Conservation (phyloP, 2,113 vertebrate genomes). For the Colinus virginianus region DNA sequence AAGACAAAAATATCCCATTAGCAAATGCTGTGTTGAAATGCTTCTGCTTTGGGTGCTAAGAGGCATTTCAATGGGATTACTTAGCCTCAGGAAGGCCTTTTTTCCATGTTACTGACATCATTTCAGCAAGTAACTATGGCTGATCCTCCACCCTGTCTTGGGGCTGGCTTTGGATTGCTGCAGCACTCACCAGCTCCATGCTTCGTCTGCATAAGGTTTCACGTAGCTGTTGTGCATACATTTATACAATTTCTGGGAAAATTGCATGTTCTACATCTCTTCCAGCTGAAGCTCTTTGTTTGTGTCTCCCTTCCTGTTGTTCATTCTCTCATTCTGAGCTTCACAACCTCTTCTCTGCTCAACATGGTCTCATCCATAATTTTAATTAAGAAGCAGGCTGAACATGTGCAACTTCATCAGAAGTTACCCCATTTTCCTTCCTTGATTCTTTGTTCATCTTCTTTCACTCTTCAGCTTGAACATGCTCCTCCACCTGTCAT, state of each 20-base stretch:
- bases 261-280: accelerated
- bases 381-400: background rate
- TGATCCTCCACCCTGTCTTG: background rate
- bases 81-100: background rate
- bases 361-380: accelerated
- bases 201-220: background rate
- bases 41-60: background rate
- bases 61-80: background rate
- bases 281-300: background rate
- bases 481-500: background rate
- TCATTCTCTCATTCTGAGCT: background rate
- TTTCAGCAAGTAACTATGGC: background rate
- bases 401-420: background rate
- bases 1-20: background rate
- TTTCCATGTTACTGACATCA: accelerated
- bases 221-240: accelerated
- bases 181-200: background rate
- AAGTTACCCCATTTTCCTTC: background rate
- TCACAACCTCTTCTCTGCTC: background rate
- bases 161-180: background rate
- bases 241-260: background rate
- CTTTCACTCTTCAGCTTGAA: background rate
- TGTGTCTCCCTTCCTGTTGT: background rate
- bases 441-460: background rate
- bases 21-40: background rate